Percentiles rank a stretch among this genome's conserved stretches.
These are phyloP conservation scores for Bubo bubo DNA, from an alignment of 2,113 vertebrate species.

Conservation along the genomic window DNA sequence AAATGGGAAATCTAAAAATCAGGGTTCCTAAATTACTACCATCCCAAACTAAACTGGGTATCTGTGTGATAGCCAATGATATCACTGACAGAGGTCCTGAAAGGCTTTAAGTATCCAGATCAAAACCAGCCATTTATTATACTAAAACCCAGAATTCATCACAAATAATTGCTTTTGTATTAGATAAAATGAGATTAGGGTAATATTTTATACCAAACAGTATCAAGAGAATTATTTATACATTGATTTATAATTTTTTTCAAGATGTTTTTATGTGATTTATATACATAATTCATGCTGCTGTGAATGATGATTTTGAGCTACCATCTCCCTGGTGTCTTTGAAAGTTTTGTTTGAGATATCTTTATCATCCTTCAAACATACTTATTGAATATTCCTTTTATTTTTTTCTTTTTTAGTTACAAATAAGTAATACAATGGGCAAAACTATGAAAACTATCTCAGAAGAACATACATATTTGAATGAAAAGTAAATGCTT, in stretches of 20 bases:
- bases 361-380: not conserved
- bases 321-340: not conserved
- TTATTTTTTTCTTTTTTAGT: not conserved
- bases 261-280: not conserved
- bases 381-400: not conserved
- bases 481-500: not conserved
- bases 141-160: not conserved
- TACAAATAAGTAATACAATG: not conserved
- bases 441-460: not conserved
- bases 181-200: not conserved
- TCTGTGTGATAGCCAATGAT: not conserved
- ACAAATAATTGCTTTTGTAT: not conserved
- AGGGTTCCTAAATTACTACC: not conserved
- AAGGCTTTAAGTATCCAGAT: not conserved
- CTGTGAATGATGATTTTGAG: not conserved
- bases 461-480: not conserved
- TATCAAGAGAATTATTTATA: not conserved
- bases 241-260: not conserved
- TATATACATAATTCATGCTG: not conserved
- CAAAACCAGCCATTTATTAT: not conserved
- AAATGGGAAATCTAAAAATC: not conserved
- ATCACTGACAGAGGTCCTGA: not conserved
- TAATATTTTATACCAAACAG: not conserved
- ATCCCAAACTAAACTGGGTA: not conserved
- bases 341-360: not conserved